Evolutionary conservation across 2,113 vertebrate genomes (phyloP).

Genomic region (Sinocyclocheilus maitianheensis): DNA sequence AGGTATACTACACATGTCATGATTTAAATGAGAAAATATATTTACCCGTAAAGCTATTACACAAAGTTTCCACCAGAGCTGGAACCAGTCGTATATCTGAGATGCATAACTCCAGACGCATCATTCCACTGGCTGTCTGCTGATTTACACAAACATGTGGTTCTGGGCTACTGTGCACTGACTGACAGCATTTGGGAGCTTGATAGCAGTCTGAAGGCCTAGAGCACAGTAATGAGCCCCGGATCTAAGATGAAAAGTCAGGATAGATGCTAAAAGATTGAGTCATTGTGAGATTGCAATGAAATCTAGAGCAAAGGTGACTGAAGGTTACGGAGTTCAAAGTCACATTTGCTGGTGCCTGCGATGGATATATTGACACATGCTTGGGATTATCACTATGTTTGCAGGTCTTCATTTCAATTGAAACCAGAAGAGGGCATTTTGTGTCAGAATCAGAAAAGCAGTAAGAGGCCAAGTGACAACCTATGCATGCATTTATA

Average conservation of each 20-base stretch:
- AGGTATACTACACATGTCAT: constrained; percentile 46
- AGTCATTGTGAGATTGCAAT: neutral
- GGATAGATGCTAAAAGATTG: neutral
- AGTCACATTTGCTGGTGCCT: neutral
- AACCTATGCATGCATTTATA: neutral
- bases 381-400: neutral
- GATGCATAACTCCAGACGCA: constrained; percentile 58
- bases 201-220: constrained; percentile 10
- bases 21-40: constrained; percentile 47
- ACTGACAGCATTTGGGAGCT: constrained; percentile 30
- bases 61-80: constrained; percentile 56
- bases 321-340: neutral
- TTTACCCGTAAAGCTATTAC: constrained; percentile 38
- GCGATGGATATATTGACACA: neutral
- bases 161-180: constrained; percentile 53
- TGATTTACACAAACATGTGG: constrained; percentile 49
- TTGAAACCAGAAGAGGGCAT: constrained; percentile 40
- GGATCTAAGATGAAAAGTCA: constrained; percentile 10
- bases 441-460: constrained; percentile 18
- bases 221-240: neutral
- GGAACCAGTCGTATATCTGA: constrained; percentile 70
- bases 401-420: neutral
- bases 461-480: neutral
- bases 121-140: constrained; percentile 51
- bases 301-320: constrained; percentile 37